Conservation (phyloP, 2,888 invertebrate genomes). For the Lymantria monacha region DNA sequence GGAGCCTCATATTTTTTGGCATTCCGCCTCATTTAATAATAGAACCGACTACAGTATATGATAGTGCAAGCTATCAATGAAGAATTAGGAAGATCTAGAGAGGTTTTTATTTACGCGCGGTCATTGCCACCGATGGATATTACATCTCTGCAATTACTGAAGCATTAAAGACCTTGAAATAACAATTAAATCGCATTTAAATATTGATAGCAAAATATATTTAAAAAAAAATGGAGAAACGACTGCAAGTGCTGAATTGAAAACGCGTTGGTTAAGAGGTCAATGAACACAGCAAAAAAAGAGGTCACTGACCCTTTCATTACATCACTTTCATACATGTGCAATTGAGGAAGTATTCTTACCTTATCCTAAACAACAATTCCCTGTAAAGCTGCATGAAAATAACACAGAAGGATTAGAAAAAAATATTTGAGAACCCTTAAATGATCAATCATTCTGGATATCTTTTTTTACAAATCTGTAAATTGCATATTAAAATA, state of each 20-base stretch:
- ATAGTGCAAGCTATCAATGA: slow-evolving; percentile 5
- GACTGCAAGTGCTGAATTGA: slow-evolving; percentile 43
- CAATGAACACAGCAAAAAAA: slow-evolving; percentile 70
- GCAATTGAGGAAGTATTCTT: slow-evolving; percentile 34
- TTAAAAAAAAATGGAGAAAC: slow-evolving; percentile 37
- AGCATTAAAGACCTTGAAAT: slow-evolving; percentile 20
- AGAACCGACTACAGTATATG: slow-evolving; percentile 1
- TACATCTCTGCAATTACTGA: slow-evolving; percentile 9
- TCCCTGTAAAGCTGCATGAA: slow-evolving; percentile 47
- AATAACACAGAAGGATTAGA: slow-evolving; percentile 9
- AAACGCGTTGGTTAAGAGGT: slow-evolving; percentile 70
- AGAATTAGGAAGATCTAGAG: slow-evolving; percentile 2
- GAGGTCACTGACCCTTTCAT: slow-evolving; percentile 63
- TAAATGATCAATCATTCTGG: neutral
- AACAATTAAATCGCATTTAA: slow-evolving; percentile 8
- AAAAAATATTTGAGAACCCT: neutral
- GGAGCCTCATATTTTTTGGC: slow-evolving; percentile 16
- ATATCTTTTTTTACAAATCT: neutral
- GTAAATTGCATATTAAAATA: neutral
- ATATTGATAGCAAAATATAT: slow-evolving; percentile 16
- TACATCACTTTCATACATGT: slow-evolving; percentile 59
- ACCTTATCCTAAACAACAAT: slow-evolving; percentile 36
- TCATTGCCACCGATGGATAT: slow-evolving; percentile 19
- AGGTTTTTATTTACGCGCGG: slow-evolving; percentile 6
- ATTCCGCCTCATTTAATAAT: slow-evolving; percentile 9